Base-by-base conservation (phyloP, 1,140 invertebrate species). In the Leptopilina boulardi region DNA sequence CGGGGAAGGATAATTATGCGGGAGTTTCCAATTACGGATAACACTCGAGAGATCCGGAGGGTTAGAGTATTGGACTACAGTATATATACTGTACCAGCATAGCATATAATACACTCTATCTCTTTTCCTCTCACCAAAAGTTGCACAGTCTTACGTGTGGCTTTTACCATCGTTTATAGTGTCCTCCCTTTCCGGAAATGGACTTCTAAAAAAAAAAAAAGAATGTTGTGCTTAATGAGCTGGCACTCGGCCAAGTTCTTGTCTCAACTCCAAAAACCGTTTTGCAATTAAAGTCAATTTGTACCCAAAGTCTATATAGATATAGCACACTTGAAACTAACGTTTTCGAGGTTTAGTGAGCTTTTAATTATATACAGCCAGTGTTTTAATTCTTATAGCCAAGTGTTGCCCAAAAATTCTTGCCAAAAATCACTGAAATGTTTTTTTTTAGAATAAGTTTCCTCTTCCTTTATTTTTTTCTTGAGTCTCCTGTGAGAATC, bases 21-120 rank as follows among this genome's bases (percentile, higher is more conserved):
- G 75, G 74, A 79, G 78, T 77, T 79, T 78, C 80, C 76, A 82
- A 80, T 82, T 80, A 82, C 78, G 73, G 73, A 73, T 77, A 79
- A 82, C 75, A 73, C 72, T 66, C 75, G 30, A 76, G 51, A 74
- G 30, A 71, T 21, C 47, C 71, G 34, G 74, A 44, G 42, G 72
- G 71, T 54, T 73, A 19, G 26, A 8, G 6, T 66, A 66, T 66
- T 34, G 23, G 59, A 66, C 59, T n/a, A 30, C 59, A 26, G 3
- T 9, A 26, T 18, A 42, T 26, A 38, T 4, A 30, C 4, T n/a
- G 15, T 21, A 23, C 3, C 0, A 13, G n/a, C n/a, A n/a, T n/a
- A n/a, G n/a, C n/a, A n/a, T n/a, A n/a, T n/a, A n/a, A 66, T 30
- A n/a, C 26, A 3, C 59, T 59, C 56, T 59, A 1, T 2, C 54